Percentiles rank a stretch among this genome's conserved stretches.
These are phyloP conservation scores for Apotomis turbidana DNA, from an alignment of 2,888 invertebrate genomes.

Conservation along the genomic window DNA sequence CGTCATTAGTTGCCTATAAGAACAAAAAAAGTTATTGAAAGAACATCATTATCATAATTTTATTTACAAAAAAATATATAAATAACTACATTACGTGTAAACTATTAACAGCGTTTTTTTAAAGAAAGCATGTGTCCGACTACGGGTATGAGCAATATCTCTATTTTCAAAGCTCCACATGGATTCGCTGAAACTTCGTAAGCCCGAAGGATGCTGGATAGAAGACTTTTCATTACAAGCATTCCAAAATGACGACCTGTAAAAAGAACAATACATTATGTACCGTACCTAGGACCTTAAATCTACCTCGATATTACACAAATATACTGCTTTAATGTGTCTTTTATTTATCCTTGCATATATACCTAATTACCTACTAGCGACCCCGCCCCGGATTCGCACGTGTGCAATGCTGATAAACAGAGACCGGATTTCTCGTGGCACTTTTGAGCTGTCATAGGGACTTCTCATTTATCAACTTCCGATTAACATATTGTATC, in stretches of 20 bases:
- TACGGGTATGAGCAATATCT: conserved; percentile 69
- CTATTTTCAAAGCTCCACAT: conserved; percentile 65
- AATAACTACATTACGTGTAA: neutral
- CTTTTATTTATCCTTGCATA: too few species aligned
- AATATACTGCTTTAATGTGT: too few species aligned
- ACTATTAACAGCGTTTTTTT: conserved; percentile 51
- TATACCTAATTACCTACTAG: too few species aligned
- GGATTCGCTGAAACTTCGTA: conserved; percentile 59
- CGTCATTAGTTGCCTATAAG: too few species aligned
- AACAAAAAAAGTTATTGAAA: too few species aligned
- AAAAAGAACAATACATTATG: conserved; percentile 36
- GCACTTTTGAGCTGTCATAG: too few species aligned
- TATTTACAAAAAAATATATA: neutral
- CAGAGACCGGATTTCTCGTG: too few species aligned
- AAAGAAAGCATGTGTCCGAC: conserved; percentile 63
- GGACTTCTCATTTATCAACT: too few species aligned
- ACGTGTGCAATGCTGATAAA: too few species aligned
- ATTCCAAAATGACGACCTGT: conserved; percentile 72
- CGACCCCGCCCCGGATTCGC: too few species aligned
- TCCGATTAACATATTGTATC: too few species aligned
- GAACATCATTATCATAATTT: neutral
- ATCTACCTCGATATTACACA: too few species aligned
- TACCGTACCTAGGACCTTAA: neutral
- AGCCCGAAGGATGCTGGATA: conserved; percentile 61
- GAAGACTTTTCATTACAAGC: conserved; percentile 69